Conservation (phyloP, 2,797 vertebrate genomes). For the Parauchenoglanis ngamensis region DNA sequence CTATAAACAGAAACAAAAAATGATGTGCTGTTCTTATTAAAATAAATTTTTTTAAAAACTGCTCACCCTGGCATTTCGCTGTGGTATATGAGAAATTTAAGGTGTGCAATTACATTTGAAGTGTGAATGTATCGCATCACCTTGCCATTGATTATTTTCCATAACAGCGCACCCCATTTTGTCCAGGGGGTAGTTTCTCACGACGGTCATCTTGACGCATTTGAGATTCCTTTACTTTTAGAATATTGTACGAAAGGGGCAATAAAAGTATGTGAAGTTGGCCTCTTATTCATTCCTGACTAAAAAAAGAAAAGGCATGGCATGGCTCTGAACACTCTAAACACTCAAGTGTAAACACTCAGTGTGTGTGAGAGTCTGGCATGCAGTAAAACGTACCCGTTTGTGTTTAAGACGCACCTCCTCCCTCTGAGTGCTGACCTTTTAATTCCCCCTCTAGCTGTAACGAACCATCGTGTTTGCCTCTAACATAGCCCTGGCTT, state of each 20-base stretch:
- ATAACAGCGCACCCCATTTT: neutral
- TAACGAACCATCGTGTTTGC: neutral
- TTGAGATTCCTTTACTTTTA: neutral
- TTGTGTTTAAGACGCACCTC: slow-evolving; percentile 36
- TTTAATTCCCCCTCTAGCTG: slow-evolving; percentile 36
- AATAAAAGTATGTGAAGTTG: neutral
- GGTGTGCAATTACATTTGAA: neutral
- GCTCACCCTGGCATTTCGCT: neutral
- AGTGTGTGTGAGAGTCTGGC: slow-evolving; percentile 18
- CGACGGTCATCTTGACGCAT: neutral
- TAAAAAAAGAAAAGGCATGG: slow-evolving; percentile 3
- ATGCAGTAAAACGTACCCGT: slow-evolving; percentile 26
- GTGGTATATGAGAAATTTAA: neutral
- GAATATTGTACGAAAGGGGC: neutral
- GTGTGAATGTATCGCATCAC: neutral
- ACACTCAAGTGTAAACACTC: slow-evolving; percentile 23
- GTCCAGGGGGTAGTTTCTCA: neutral
- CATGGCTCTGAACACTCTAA: neutral
- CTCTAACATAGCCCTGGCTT: neutral
- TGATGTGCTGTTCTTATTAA: too few relatives aligned
- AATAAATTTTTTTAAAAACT: neutral
- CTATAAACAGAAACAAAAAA: neutral
- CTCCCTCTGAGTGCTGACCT: slow-evolving; percentile 30
- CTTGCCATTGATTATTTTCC: neutral
- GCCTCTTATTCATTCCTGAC: neutral